Evolutionary conservation across 2,113 vertebrate species (phyloP), one percentile per base, ranked within the genome.

Genomic region (Laticauda colubrina): DNA sequence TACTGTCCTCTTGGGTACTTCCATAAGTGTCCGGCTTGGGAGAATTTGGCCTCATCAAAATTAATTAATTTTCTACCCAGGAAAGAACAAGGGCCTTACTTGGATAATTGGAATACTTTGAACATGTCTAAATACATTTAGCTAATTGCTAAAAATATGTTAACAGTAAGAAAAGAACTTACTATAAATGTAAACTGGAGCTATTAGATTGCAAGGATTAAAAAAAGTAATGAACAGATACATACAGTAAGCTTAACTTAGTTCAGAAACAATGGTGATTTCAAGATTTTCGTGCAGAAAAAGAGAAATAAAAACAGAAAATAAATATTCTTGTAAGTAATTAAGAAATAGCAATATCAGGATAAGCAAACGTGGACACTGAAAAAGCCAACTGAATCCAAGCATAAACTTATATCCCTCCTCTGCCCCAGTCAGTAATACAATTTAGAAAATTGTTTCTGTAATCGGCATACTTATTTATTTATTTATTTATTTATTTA

Each of bases 301-400:
- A 90, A 53, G 51, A 90, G 2, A 90, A n/a, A 81, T 55, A 64
- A 39, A 53, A 69, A 54, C 48, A 24, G 43, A 61, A 90, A 8
- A 24, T 75, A 81, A 90, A 81, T 53, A 90, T 81, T 64, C 48
- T 90, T 81, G 56, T 55, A 90, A 90, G 45, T 69, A 81, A 90
- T 90, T 90, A 90, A 90, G 51, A n/a, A 85, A 11, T 55, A 55
- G 90, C n/a, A 90, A 85, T 90, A 90, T 90, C 54, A 54, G 64
- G 64, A 81, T 81, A 75, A 53, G 34, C 51, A 90, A 21, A n/a
- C 23, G 5, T 15, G 75, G 54, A 23, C 34, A 45, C 24, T 26
- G 48, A 87, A 64, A 59, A 43, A 43, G 23, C 39, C 5, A 23
- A 29, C 20, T 90, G 61, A 51, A 53, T 53, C 15, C 8, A n/a